Evolutionary conservation across 2,888 invertebrate species (phyloP), one percentile per base, ranked within the genome.

Genomic region (Acronicta psi): DNA sequence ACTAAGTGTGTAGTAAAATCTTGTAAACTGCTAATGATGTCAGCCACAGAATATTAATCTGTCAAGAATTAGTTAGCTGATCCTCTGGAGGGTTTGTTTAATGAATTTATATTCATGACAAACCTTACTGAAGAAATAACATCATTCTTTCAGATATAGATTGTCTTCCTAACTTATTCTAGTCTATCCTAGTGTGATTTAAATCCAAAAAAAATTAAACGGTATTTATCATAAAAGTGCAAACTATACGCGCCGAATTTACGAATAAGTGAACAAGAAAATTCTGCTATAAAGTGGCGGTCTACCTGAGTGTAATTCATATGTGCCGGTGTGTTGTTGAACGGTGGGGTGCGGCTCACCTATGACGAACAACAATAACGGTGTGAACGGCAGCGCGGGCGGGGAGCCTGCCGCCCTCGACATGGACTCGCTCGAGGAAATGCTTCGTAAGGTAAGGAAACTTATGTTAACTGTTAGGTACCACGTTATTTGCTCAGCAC

Each of bases 371-470:
- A 95, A 96, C 86, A 96, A 96, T 86, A 95, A 95, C 92, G 95
- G 95, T 51, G 85, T 93, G 80, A 94, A 89, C 94, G 88, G 94
- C 91, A 83, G 95, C 92, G 86, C 95, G 92, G 95, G 94, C 87
- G 95, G 95, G 77, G 95, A 94, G 90, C 95, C 95, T 86, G 95
- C 95, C 81, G 87, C 91, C 89, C 94, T 95, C 89, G 96, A 96
- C 89, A 96, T 96, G 95, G 96, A 96, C 84, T 96, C 96, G 79
- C 94, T 97, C 79, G 96, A 97, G 89, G 96, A 97, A 92, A 96
- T 97, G 96, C 95, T 97, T 85, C 95, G 96, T 85, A 97, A 97
- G 96, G 96, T 96, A 94, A 95, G 88, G 37, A 46, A 61, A 67
- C 55, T 59, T 68, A 69, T 66, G 64, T 64, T 69, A 62, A 66